Conservation (phyloP, 2,797 vertebrate species). For the Argyrosomus regius region DNA sequence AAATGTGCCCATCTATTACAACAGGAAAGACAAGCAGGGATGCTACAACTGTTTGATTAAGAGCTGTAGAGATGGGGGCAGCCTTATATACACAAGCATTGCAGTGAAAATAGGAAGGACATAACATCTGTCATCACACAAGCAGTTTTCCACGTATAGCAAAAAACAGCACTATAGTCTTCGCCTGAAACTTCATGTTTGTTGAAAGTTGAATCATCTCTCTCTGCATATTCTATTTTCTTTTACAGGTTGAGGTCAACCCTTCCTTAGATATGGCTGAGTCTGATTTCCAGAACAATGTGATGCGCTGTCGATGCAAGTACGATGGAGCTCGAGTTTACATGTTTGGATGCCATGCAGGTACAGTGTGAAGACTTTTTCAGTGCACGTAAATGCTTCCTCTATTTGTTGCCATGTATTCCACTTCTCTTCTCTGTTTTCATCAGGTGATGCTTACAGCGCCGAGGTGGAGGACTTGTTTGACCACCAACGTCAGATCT, state of each 20-base stretch:
- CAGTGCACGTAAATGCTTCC: accelerated
- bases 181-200: too few relatives aligned
- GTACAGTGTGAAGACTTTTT: constrained; percentile 73
- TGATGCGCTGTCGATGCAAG: constrained; percentile 94
- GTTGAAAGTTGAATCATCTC: background rate
- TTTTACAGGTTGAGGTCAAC: constrained; percentile 92
- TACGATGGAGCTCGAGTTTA: constrained; percentile 93
- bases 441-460: constrained; percentile 90
- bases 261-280: constrained; percentile 95
- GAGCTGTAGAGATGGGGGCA: background rate
- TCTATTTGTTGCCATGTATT: background rate
- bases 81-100: background rate
- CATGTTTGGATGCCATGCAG: constrained; percentile 94
- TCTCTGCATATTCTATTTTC: background rate
- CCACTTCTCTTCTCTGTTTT: background rate
- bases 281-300: constrained; percentile 96
- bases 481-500: constrained; percentile 91
- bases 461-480: constrained; percentile 88
- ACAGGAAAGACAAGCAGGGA: background rate
- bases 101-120: background rate
- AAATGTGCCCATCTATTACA: background rate
- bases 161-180: background rate
- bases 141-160: background rate
- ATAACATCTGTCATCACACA: background rate
- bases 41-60: background rate